Conservation (phyloP, 2,113 vertebrate species). For the Cheirogaleus medius region DNA sequence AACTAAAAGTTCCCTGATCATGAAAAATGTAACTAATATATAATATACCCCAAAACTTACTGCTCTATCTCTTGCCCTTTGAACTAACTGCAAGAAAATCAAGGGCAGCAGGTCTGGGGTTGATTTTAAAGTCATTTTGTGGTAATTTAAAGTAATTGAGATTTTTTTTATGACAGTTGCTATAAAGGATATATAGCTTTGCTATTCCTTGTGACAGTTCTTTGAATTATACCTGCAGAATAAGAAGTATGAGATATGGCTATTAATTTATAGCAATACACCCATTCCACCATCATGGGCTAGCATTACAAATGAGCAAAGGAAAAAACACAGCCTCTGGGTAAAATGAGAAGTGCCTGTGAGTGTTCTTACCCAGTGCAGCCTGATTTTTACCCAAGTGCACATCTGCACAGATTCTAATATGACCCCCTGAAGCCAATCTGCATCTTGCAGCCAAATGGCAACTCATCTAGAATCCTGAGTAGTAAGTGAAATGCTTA, state of each 20-base stretch:
- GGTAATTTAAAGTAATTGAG: constrained; percentile 70
- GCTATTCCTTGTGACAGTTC: constrained; percentile 57
- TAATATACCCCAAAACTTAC: not conserved
- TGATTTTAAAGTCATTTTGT: constrained; percentile 40
- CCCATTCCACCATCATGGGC: constrained; percentile 59
- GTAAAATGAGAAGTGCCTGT: not conserved
- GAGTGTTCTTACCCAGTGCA: not conserved
- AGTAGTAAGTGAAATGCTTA: constrained; percentile 60
- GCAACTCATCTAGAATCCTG: constrained; percentile 50
- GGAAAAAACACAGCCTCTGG: constrained; percentile 23
- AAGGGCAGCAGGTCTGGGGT: not conserved
- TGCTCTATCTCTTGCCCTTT: constrained; percentile 25
- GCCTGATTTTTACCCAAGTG: not conserved
- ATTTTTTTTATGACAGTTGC: constrained; percentile 47
- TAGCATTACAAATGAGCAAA: constrained; percentile 65
- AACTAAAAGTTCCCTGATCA: constrained; percentile 26
- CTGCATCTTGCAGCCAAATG: not conserved
- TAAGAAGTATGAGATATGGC: constrained; percentile 35
- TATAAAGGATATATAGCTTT: constrained; percentile 72
- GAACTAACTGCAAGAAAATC: constrained; percentile 56
- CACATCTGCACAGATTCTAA: not conserved
- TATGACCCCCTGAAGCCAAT: not conserved
- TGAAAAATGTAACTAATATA: constrained; percentile 70
- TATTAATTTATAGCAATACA: constrained; percentile 78
- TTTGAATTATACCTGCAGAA: constrained; percentile 74